These are phyloP conservation scores for Oreonectes daqikongensis DNA, from an alignment of 2,797 vertebrate species.

Conservation along the genomic window DNA sequence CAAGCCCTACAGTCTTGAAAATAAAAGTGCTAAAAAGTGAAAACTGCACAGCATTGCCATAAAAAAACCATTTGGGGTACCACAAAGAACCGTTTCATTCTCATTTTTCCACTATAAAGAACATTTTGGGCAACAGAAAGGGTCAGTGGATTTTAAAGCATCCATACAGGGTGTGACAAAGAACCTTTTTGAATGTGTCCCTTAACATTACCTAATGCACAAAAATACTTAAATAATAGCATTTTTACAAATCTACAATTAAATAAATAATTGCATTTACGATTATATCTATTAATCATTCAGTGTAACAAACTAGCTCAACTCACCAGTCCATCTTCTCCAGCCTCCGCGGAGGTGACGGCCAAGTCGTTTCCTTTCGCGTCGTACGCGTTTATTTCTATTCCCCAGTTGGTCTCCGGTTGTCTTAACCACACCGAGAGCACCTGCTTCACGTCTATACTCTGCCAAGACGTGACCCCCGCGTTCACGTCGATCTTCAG, in stretches of 20 bases:
- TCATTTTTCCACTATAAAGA: no score
- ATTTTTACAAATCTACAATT: neutral
- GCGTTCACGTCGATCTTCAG: conserved; percentile 94
- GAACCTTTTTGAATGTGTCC: neutral
- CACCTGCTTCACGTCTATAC: conserved; percentile 97
- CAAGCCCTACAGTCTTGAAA: neutral
- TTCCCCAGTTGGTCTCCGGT: conserved; percentile 98
- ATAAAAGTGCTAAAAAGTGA: neutral
- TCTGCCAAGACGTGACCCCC: conserved; percentile 93
- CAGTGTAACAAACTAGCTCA: neutral
- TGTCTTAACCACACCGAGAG: conserved; percentile 95
- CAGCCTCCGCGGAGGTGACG: conserved; percentile 86
- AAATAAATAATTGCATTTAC: neutral
- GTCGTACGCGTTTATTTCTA: conserved; percentile 96
- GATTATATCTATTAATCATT: neutral
- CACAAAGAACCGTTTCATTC: no score
- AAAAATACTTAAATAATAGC: neutral
- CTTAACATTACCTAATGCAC: no score
- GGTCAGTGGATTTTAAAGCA: no score
- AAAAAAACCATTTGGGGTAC: no score
- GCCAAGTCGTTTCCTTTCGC: conserved; percentile 88
- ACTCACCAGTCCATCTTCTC: conserved; percentile 95
- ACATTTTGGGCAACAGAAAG: no score
- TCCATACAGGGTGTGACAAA: no score
- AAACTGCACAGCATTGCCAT: no score